Evolutionary conservation across 2,113 vertebrate species (phyloP).

Genomic region (Gopherus flavomarginatus): DNA sequence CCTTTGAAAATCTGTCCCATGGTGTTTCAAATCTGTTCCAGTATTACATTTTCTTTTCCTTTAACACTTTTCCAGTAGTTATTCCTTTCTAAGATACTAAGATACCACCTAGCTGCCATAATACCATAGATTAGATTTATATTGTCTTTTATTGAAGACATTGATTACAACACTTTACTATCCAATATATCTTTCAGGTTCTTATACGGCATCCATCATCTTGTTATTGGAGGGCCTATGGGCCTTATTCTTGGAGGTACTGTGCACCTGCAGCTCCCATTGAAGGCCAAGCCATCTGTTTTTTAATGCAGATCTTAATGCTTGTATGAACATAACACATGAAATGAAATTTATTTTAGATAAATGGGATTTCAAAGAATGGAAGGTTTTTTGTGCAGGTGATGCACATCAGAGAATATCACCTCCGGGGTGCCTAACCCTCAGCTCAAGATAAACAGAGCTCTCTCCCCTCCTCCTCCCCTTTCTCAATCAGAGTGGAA

Average conservation of each 20-base stretch:
- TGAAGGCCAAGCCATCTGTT: not conserved
- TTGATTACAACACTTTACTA: not conserved
- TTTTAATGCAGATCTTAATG: not conserved
- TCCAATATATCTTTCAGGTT: not conserved
- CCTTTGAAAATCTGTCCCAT: not conserved
- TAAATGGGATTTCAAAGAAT: not conserved
- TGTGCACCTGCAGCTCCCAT: not conserved
- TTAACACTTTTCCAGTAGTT: not conserved
- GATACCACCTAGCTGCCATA: not conserved
- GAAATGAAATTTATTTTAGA: not conserved
- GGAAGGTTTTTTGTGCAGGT: not conserved
- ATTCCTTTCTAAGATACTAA: not conserved
- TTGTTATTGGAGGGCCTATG: not conserved
- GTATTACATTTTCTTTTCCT: not conserved
- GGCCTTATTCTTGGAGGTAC: accelerated
- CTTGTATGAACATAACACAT: not conserved
- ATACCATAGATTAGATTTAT: not conserved
- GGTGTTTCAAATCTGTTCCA: not conserved
- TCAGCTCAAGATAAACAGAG: not conserved
- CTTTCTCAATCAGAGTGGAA: not conserved
- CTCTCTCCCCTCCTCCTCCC: too few species aligned
- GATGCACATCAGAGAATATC: not conserved
- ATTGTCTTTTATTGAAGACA: not conserved
- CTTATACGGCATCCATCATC: not conserved
- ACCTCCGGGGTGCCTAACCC: not conserved